Percentiles rank a stretch among this genome's conserved stretches.
These are phyloP conservation scores for Piaya cayana DNA, from an alignment of 2,113 vertebrate species.

Conservation along the genomic window DNA sequence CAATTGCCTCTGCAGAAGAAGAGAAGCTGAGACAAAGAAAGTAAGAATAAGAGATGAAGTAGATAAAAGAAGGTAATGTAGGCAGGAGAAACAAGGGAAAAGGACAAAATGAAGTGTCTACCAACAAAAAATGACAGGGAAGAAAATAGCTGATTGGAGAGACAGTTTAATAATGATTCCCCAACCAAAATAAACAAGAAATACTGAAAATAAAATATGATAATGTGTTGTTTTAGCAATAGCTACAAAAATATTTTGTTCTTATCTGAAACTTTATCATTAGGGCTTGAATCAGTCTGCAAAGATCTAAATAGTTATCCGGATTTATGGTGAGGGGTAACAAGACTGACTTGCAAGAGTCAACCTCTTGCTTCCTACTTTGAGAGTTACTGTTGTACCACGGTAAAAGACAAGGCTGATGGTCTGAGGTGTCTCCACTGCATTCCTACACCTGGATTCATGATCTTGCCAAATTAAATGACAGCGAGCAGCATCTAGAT, in stretches of 20 bases:
- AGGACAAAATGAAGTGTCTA: neutral
- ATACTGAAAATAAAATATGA: neutral
- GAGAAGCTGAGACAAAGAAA: no score
- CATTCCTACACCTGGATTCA: neutral
- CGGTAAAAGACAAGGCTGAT: neutral
- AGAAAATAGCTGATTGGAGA: neutral
- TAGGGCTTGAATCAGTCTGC: neutral
- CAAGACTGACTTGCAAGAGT: neutral
- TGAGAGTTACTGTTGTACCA: neutral
- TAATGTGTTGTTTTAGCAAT: neutral
- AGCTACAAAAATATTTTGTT: neutral
- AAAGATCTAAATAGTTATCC: rapidly evolving
- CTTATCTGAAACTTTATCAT: neutral
- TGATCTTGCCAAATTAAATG: neutral
- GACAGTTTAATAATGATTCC: neutral
- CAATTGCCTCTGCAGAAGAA: neutral
- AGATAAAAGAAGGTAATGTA: neutral
- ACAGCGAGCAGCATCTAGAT: neutral
- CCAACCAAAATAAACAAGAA: neutral
- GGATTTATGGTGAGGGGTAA: neutral
- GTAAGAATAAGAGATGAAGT: no score
- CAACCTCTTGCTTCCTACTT: neutral
- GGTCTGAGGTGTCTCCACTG: neutral
- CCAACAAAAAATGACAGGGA: neutral
- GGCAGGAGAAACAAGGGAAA: neutral